phyloP scores from a whole-genome alignment of 2,888 invertebrate species.

The Hanleya hanleyi region DNA sequence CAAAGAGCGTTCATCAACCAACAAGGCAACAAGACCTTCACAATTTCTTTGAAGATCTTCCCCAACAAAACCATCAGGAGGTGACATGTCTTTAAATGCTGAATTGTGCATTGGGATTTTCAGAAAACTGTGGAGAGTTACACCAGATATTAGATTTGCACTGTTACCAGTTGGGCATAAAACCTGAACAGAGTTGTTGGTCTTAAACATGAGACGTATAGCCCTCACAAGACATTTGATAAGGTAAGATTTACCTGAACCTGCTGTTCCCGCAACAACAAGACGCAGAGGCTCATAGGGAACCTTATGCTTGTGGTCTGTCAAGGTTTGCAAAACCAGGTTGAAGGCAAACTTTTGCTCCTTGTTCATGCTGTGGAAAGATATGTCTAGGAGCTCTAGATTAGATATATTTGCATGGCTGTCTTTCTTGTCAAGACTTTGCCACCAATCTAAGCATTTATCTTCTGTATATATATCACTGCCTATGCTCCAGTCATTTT shows the following conservation, averaged over 20 bases:
- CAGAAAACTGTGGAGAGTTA: slow-evolving; percentile 39
- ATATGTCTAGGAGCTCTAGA: slow-evolving; percentile 32
- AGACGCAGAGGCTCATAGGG: slow-evolving; percentile 24
- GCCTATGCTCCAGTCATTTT: slow-evolving; percentile 29
- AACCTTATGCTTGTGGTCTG: slow-evolving; percentile 12
- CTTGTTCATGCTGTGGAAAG: slow-evolving; percentile 27
- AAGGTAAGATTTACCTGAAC: slow-evolving; percentile 38
- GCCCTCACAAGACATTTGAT: slow-evolving; percentile 40
- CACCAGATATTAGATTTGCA: slow-evolving; percentile 41
- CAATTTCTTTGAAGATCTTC: slow-evolving; percentile 31
- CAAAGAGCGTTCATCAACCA: slow-evolving; percentile 40
- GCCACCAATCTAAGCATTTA: slow-evolving; percentile 24
- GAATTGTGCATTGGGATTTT: slow-evolving; percentile 37
- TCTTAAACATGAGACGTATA: slow-evolving; percentile 23
- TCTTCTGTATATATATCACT: slow-evolving; percentile 24
- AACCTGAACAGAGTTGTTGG: slow-evolving; percentile 30
- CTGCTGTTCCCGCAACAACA: slow-evolving; percentile 40
- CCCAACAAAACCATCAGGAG: slow-evolving; percentile 31
- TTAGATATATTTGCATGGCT: background rate
- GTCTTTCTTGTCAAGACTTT: slow-evolving; percentile 7
- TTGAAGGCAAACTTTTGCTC: slow-evolving; percentile 40
- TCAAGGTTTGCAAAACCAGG: slow-evolving; percentile 32
- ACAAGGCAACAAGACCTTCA: slow-evolving; percentile 27
- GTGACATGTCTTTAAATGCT: slow-evolving; percentile 31
- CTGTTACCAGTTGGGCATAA: slow-evolving; percentile 44